These are phyloP conservation scores for Sitta carolinensis DNA, from an alignment of 2,797 vertebrate species.

Conservation along the genomic window DNA sequence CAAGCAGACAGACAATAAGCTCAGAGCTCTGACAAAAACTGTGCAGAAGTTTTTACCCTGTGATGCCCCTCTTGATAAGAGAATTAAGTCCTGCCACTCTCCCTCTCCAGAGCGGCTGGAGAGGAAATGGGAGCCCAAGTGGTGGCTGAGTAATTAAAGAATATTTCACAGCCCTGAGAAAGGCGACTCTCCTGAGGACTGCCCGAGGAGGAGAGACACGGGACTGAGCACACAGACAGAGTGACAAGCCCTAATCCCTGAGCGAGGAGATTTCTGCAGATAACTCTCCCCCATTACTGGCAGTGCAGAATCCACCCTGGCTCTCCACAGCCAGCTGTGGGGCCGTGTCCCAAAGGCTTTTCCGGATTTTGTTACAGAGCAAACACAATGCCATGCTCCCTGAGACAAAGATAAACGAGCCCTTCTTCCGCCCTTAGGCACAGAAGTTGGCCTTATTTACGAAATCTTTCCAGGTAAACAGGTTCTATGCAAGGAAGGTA, in stretches of 20 bases:
- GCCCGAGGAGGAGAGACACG: neutral
- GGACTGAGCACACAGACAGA: neutral
- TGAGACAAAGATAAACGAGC: constrained; percentile 6
- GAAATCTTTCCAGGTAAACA: neutral
- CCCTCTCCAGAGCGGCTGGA: constrained; percentile 2
- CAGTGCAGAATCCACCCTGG: neutral
- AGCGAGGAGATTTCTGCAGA: neutral
- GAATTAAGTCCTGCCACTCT: constrained; percentile 32
- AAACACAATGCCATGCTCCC: constrained; percentile 24
- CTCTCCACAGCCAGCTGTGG: neutral
- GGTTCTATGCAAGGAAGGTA: neutral
- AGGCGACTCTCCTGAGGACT: neutral
- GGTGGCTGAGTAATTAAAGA: neutral
- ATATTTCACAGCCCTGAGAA: neutral
- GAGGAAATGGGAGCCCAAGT: neutral
- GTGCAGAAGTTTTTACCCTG: constrained; percentile 41
- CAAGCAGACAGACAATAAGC: constrained; percentile 26
- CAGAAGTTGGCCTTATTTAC: constrained; percentile 30
- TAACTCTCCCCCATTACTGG: neutral
- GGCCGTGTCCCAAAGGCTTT: neutral
- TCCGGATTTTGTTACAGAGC: constrained; percentile 26
- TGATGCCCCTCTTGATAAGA: constrained; percentile 1
- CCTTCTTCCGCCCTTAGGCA: neutral
- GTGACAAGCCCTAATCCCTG: neutral
- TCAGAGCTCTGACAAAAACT: constrained; percentile 28